phyloP scores from a whole-genome alignment of 2,797 vertebrate genomes.

The Paedocypris micromegethes region DNA sequence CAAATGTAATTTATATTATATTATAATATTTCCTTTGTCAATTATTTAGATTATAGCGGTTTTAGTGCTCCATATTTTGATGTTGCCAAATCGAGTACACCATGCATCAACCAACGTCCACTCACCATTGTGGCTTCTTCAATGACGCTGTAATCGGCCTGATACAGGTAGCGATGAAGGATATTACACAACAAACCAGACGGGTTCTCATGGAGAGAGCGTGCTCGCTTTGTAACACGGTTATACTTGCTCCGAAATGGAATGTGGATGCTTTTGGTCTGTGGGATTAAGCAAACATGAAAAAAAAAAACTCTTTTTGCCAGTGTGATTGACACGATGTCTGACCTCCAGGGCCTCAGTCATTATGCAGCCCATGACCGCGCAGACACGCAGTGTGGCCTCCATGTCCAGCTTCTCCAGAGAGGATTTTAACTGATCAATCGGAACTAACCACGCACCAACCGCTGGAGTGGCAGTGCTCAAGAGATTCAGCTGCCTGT shows the following conservation, averaged over 20 bases:
- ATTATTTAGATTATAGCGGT: no score
- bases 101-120: not conserved
- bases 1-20: no score
- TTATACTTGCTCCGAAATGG: constrained; percentile 96
- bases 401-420: constrained; percentile 91
- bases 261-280: constrained; percentile 97
- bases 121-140: constrained; percentile 96
- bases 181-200: constrained; percentile 96
- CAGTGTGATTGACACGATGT: not conserved
- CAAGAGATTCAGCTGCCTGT: constrained; percentile 90
- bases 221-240: constrained; percentile 88
- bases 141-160: constrained; percentile 90
- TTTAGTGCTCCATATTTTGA: no score
- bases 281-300: constrained; percentile 42
- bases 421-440: constrained; percentile 96
- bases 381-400: constrained; percentile 85
- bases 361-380: constrained; percentile 99
- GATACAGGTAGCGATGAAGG: constrained; percentile 92
- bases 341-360: constrained; percentile 93
- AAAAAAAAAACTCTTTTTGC: no score
- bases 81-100: no score
- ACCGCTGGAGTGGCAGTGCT: constrained; percentile 96
- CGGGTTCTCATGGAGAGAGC: constrained; percentile 94
- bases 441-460: constrained; percentile 92
- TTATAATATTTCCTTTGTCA: no score